phyloP scores from a whole-genome alignment of 2,113 vertebrate genomes.

The Trochalopteron elliotii region DNA sequence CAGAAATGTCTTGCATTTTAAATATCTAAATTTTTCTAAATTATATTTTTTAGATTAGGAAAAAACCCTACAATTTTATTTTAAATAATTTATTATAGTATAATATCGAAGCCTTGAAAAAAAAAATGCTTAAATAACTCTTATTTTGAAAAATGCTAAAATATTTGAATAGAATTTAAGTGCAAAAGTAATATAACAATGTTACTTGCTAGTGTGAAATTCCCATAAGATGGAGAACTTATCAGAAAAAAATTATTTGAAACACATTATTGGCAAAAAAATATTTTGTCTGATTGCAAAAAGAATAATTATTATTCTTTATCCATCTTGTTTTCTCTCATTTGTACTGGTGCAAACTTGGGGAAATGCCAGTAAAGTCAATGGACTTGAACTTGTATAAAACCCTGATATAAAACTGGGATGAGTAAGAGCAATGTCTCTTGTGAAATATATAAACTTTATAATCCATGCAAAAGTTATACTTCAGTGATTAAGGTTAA shows the following conservation, averaged over 20 bases:
- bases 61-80: background rate
- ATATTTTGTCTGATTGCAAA: background rate
- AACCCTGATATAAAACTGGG: background rate
- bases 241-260: background rate
- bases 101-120: background rate
- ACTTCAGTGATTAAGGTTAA: background rate
- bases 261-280: background rate
- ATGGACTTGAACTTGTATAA: slow-evolving; percentile 4
- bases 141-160: background rate
- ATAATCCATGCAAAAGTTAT: slow-evolving; percentile 16
- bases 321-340: background rate
- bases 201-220: background rate
- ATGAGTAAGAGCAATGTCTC: background rate
- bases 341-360: background rate
- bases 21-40: background rate
- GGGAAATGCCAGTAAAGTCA: background rate
- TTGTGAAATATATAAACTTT: slow-evolving; percentile 23
- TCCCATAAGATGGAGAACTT: background rate
- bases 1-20: background rate
- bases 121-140: background rate
- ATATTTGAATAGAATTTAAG: background rate
- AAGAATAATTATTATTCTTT: background rate
- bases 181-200: accelerated
- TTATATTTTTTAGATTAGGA: background rate
- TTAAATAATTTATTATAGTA: background rate